Evolutionary conservation across 2,888 invertebrate genomes (phyloP).

Genomic region (Xanthia icteritia): DNA sequence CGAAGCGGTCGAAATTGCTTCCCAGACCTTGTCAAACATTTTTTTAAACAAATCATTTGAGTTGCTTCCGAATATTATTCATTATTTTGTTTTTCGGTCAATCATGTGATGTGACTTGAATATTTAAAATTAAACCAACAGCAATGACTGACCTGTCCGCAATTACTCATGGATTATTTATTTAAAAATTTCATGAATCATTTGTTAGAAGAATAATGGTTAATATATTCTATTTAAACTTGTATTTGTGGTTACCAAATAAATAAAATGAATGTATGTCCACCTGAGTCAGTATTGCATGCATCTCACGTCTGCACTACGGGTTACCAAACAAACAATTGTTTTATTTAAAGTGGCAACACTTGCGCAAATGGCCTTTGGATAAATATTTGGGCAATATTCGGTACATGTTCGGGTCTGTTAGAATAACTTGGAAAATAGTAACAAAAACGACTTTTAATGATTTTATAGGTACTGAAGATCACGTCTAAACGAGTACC

Average conservation of each 20-base stretch:
- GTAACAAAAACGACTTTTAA: slow-evolving; percentile 6
- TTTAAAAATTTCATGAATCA: slow-evolving; percentile 50
- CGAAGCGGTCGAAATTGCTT: slow-evolving; percentile 35
- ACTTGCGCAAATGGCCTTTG: slow-evolving; percentile 53
- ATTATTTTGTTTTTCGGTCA: slow-evolving; percentile 3
- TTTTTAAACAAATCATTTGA: slow-evolving; percentile 33
- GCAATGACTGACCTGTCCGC: slow-evolving; percentile 3
- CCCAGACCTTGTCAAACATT: slow-evolving; percentile 47
- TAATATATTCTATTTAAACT: slow-evolving; percentile 9
- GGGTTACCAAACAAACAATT: slow-evolving; percentile 75
- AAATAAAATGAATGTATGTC: slow-evolving; percentile 43
- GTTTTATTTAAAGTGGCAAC: slow-evolving; percentile 73
- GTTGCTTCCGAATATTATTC: slow-evolving; percentile 27
- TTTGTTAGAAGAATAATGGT: slow-evolving; percentile 14
- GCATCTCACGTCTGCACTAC: slow-evolving; percentile 73
- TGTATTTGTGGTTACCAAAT: slow-evolving; percentile 50
- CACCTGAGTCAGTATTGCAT: slow-evolving; percentile 50
- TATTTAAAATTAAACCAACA: slow-evolving; percentile 14
- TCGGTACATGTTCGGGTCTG: slow-evolving; percentile 22
- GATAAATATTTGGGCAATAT: slow-evolving; percentile 57
- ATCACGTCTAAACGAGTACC: too few relatives aligned
- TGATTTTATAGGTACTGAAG: too few relatives aligned
- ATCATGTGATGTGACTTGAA: slow-evolving; percentile 18
- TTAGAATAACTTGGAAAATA: slow-evolving; percentile 14
- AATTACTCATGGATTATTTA: slow-evolving; percentile 37